Conservation (phyloP, 2,797 vertebrate species). For the Eospalax fontanierii region DNA sequence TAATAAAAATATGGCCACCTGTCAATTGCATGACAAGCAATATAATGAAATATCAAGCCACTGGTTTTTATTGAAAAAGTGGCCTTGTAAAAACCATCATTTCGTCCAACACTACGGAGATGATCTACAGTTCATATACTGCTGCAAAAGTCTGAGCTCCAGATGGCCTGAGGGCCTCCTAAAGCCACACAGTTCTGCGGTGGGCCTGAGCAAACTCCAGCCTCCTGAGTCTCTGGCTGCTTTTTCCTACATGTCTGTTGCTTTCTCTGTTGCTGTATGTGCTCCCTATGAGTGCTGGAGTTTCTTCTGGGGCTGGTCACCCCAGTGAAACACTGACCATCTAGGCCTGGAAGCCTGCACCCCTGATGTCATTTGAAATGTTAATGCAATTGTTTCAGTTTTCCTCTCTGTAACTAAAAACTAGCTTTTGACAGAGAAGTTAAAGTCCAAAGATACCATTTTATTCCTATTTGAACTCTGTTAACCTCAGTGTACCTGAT, state of each 20-base stretch:
- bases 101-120: neutral
- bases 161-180: neutral
- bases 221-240: neutral
- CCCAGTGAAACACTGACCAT: neutral
- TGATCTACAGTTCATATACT: neutral
- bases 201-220: rapidly evolving
- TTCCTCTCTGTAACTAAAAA: neutral
- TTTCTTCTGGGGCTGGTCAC: neutral
- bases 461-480: neutral
- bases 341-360: neutral
- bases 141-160: neutral
- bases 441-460: conserved; percentile 5
- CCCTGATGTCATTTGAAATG: neutral
- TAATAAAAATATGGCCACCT: conserved; percentile 1
- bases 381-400: neutral
- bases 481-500: neutral
- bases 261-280: neutral
- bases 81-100: conserved; percentile 11
- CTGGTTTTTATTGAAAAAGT: conserved; percentile 7
- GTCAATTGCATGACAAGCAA: neutral
- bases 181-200: neutral
- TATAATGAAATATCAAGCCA: neutral
- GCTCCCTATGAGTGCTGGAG: neutral
- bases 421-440: neutral
- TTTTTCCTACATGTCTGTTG: neutral